A percentile compares a stretch with the other conserved stretches of the same genome.
These are phyloP conservation scores for Pomatostomus ruficeps DNA, from an alignment of 2,113 vertebrate species.

Conservation along the genomic window DNA sequence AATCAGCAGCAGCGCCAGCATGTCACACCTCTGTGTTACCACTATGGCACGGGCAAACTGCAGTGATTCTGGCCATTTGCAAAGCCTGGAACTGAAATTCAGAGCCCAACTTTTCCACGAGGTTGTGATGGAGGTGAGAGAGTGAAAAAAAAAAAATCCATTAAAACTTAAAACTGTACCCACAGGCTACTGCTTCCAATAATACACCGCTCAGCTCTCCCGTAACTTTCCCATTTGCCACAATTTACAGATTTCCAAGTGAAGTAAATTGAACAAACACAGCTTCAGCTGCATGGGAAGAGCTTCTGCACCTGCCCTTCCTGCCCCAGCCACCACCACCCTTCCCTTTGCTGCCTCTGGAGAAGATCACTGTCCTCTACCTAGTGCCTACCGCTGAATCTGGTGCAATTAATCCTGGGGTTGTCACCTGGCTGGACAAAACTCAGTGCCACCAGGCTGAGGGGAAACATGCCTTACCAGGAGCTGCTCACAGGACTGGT, in stretches of 20 bases:
- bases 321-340: neutral
- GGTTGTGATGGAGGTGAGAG: neutral
- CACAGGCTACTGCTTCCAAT: neutral
- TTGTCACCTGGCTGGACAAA: neutral
- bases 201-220: neutral
- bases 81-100: neutral
- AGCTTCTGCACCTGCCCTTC: neutral
- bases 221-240: neutral
- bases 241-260: neutral
- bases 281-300: neutral
- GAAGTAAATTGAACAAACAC: neutral
- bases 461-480: neutral
- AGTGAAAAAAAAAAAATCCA: neutral
- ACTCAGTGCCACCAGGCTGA: neutral
- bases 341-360: neutral
- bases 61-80: neutral
- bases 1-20: neutral
- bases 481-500: neutral
- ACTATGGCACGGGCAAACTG: neutral
- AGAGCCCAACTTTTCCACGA: neutral
- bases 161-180: neutral
- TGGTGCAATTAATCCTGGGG: neutral
- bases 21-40: neutral
- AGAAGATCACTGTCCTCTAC: neutral
- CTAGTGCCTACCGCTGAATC: accelerated